Conservation (phyloP, 2,888 invertebrate species). For the Synergus umbraculus region DNA sequence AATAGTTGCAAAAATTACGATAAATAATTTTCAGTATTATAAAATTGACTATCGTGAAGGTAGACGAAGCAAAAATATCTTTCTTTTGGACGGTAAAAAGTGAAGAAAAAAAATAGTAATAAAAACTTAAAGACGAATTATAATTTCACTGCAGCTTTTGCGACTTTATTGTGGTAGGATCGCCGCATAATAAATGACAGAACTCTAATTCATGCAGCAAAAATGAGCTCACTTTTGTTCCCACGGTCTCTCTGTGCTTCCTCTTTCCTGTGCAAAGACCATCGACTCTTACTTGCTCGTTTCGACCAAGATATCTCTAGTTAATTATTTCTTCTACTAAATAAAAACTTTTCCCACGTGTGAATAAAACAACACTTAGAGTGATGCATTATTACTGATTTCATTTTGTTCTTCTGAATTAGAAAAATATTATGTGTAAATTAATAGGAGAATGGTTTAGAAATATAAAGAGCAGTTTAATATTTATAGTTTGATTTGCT, state of each 20-base stretch:
- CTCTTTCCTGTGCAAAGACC: slow-evolving; percentile 71
- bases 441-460: background rate
- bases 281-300: slow-evolving; percentile 70
- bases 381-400: background rate
- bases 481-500: background rate
- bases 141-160: slow-evolving; percentile 40
- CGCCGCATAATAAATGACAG: slow-evolving; percentile 49
- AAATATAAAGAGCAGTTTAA: background rate
- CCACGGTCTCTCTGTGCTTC: slow-evolving; percentile 71
- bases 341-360: slow-evolving; percentile 71
- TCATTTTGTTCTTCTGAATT: background rate
- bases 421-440: background rate
- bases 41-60: background rate
- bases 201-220: slow-evolving; percentile 68
- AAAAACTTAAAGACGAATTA: background rate
- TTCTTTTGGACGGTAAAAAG: background rate
- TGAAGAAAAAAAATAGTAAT: slow-evolving; percentile 2
- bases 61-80: slow-evolving; percentile 26
- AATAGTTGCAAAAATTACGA: no score
- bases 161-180: slow-evolving; percentile 5
- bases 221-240: slow-evolving; percentile 72
- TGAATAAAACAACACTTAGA: slow-evolving; percentile 39
- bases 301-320: slow-evolving; percentile 71
- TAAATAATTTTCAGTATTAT: no score
- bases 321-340: slow-evolving; percentile 71